Conservation (phyloP, 2,888 invertebrate genomes). For the Megamerina dolium region DNA sequence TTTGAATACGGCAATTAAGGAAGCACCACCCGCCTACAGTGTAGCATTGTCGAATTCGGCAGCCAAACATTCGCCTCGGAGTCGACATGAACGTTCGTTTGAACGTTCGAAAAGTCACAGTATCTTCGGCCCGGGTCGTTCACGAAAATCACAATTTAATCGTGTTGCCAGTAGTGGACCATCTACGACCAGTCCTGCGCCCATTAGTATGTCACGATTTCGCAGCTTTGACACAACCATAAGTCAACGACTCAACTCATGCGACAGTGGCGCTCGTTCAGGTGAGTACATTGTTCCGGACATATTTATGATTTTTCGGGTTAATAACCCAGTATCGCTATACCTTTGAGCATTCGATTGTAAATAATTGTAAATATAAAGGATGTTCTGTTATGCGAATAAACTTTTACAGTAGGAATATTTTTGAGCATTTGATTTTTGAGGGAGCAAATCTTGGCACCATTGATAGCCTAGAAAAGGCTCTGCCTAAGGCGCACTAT, state of each 20-base stretch:
- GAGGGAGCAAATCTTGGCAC: too few species aligned
- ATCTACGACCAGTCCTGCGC: slow-evolving; percentile 9
- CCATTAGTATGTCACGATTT: slow-evolving; percentile 56
- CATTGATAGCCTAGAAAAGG: too few species aligned
- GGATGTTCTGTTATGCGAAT: too few species aligned
- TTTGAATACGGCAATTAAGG: slow-evolving; percentile 41
- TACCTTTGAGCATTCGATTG: too few species aligned
- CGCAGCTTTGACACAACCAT: slow-evolving; percentile 57
- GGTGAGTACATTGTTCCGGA: slow-evolving; percentile 30
- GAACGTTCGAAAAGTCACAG: slow-evolving; percentile 43
- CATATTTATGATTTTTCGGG: background rate
- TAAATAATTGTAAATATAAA: too few species aligned
- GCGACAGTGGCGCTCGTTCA: slow-evolving; percentile 51
- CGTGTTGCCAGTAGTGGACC: slow-evolving; percentile 28
- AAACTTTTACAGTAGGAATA: too few species aligned
- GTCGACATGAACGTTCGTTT: slow-evolving; percentile 33
- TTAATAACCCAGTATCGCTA: too few species aligned
- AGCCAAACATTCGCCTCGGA: slow-evolving; percentile 31
- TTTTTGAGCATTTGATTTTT: too few species aligned
- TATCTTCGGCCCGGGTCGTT: slow-evolving; percentile 47
- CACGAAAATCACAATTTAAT: slow-evolving; percentile 54
- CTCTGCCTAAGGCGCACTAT: too few species aligned
- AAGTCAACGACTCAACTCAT: slow-evolving; percentile 50
- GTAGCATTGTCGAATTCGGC: slow-evolving; percentile 20
- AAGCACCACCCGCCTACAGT: slow-evolving; percentile 43